phyloP scores from a whole-genome alignment of 2,888 invertebrate species.

The Cephalotes varians region DNA sequence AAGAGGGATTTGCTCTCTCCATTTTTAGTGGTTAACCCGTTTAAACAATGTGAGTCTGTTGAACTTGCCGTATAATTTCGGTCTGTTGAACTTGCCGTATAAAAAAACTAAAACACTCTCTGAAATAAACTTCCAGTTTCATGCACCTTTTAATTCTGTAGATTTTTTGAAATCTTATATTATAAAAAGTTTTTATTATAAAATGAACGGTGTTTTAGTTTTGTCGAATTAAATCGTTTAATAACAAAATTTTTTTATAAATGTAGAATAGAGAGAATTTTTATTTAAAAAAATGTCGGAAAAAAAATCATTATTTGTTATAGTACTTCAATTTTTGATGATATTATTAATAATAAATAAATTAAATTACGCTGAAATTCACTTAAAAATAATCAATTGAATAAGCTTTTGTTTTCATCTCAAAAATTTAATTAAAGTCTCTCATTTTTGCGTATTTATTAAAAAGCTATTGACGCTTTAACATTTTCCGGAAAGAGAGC shows the following conservation, averaged over 20 bases:
- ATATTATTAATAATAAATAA: not conserved
- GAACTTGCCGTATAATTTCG: not conserved
- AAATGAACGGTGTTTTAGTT: not conserved
- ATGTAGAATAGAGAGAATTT: not conserved
- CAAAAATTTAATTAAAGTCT: not conserved
- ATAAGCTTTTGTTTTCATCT: not conserved
- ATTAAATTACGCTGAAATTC: not conserved
- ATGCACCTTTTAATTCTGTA: not conserved
- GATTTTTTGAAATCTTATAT: not conserved
- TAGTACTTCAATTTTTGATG: not conserved
- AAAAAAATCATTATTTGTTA: not conserved
- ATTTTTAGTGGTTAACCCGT: constrained; percentile 4
- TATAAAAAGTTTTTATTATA: not conserved
- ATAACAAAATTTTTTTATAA: not conserved
- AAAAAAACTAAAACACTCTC: not conserved
- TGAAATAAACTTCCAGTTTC: not conserved
- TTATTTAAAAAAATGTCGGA: not conserved
- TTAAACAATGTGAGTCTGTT: not conserved
- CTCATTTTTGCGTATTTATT: not conserved
- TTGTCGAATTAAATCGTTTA: not conserved
- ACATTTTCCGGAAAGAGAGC: not conserved
- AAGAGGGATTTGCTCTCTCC: constrained; percentile 17
- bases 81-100: not conserved
- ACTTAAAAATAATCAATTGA: not conserved
- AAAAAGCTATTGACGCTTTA: not conserved